Base-by-base conservation (phyloP, 53 echinoderm and acorn worm genomes). In the Antedon mediterranea region DNA sequence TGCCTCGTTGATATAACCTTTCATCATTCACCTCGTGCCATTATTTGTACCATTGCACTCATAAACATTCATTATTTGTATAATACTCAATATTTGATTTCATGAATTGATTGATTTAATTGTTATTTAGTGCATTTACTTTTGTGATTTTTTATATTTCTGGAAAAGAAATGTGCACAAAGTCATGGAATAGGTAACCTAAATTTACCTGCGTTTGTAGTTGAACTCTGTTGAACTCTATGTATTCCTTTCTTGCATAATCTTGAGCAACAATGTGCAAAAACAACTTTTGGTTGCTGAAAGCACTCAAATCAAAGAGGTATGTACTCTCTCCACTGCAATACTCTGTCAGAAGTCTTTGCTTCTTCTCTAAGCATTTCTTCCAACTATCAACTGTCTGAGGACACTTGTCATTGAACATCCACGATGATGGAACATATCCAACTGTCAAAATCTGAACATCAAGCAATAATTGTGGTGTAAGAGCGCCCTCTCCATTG, bases 211-310 rank as follows among this genome's bases (percentile, higher is more conserved):
- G 85, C 11, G 82, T 83, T 30, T 85, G 77, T 74, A 95, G 86
- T 71, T 43, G 43, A 0, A 95, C 81, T 30, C 87, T 80, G 75
- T 89, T 85, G 20, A 87, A 83, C 71, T 92, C 89, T 57, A 91
- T 79, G 73, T 87, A 95, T 72, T 95, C 95, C 75, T 85, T 91
- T 43, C 95, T 80, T 0, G 91, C 89, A 43, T 95, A 88, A 32
- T 95, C 95, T 82, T 85, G 86, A 71, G 91, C 34, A 31, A 94
- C 27, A 43, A 86, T 76, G 37, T 81, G 80, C 23, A 91, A 32
- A 31, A 94, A 94, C 30, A 79, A 77, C 82, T 84, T 79, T 14
- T 91, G 95, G 5, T 84, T 87, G 30, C 78, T 72, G 41, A 95
- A 92, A 31, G 78, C 83, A 0, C 81, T 81, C 42, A 95, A 71